Base-by-base conservation (phyloP, 1,140 invertebrate genomes). In the Lycorma delicatula region DNA sequence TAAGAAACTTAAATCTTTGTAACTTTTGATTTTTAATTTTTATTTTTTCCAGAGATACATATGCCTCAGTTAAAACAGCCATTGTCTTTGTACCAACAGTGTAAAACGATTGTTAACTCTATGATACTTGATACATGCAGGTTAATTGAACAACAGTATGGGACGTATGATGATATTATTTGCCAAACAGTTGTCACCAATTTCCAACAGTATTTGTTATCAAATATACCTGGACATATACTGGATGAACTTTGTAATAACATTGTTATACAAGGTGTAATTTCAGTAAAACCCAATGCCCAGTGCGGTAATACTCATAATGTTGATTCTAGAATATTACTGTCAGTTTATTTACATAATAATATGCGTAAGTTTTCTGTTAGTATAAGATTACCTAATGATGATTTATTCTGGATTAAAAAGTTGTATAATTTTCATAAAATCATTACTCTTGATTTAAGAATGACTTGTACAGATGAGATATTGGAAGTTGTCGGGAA, bases 401-500 rank as follows among this genome's bases (percentile, higher is more conserved):
- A 13, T 18, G 36, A 38, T 38, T 53, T 56, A 23, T 77, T 73
- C 60, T 76, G 74, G 74, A 67, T 72, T 25, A 66, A 69, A 12
- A 69, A 63, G n/a, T 63, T 77, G 2, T 64, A 70, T 5, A 69
- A 58, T 49, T 68, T 76, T 28, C 67, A 61, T 23, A 68, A 70
- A 16, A 67, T 77, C 59, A 64, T 74, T 6, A 67, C 73, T 29
- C 69, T 78, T 6, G 74, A 77, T 58, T 69, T 78, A 12, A 74
- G 72, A 62, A 75, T 75, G 49, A 72, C 77, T 58, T 77, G 75
- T 57, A 77, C 75, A 2, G 76, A 78, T 62, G 77, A 77, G 68
- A 77, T 78, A 23, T 71, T 78, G 4, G 63, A 74, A 66, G 68
- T 75, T n/a, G 67, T 78, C 23, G 72, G 74, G 22, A 62, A 66